phyloP scores from a whole-genome alignment of 2,888 invertebrate genomes.

The Apotomis betuletana region DNA sequence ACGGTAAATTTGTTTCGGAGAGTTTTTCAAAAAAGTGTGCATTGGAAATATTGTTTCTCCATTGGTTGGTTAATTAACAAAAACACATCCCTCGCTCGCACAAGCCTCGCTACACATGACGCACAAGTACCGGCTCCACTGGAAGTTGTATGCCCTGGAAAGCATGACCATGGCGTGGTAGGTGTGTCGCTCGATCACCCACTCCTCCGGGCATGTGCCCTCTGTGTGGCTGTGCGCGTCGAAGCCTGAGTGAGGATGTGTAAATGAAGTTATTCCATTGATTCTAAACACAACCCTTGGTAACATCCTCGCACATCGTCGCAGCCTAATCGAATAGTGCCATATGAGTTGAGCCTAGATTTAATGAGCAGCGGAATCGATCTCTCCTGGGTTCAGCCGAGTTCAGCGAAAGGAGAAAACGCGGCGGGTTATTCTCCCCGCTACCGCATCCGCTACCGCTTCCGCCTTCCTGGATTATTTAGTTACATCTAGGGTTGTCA shows the following conservation, averaged over 20 bases:
- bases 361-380: slow-evolving; percentile 10
- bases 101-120: no score
- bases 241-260: slow-evolving; percentile 52
- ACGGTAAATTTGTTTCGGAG: no score
- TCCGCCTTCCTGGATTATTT: slow-evolving; percentile 44
- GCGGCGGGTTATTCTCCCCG: slow-evolving; percentile 46
- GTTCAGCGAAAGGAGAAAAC: slow-evolving; percentile 53
- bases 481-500: slow-evolving; percentile 3
- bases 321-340: no score
- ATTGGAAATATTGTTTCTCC: no score
- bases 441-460: slow-evolving; percentile 42
- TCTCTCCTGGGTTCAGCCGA: slow-evolving; percentile 33
- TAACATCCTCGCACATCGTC: no score
- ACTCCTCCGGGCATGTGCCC: slow-evolving; percentile 87
- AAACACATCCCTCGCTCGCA: no score
- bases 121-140: slow-evolving; percentile 87
- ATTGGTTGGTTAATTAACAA: no score
- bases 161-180: slow-evolving; percentile 91
- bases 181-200: slow-evolving; percentile 88
- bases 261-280: no score
- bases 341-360: background rate
- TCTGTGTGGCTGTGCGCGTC: slow-evolving; percentile 90
- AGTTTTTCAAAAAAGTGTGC: no score
- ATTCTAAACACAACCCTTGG: no score
- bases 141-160: slow-evolving; percentile 88